Evolutionary conservation across 2,113 vertebrate species (phyloP).

Genomic region (Rhineura floridana): DNA sequence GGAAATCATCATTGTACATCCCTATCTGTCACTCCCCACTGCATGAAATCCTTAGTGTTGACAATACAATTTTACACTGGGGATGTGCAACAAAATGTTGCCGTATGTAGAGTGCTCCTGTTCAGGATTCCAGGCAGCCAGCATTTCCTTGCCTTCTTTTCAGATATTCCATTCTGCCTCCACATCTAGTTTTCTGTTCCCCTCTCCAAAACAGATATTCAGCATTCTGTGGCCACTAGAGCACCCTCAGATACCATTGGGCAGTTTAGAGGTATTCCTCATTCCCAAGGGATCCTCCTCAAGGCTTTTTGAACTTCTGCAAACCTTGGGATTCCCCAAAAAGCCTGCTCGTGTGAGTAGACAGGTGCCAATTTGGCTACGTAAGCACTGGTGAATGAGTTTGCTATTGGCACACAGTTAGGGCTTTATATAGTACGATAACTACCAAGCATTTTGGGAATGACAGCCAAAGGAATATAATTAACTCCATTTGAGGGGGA

Average conservation of each 20-base stretch:
- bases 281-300: background rate
- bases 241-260: background rate
- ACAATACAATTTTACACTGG: background rate
- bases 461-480: slow-evolving; percentile 51
- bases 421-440: slow-evolving; percentile 25
- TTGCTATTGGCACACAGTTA: too few species aligned
- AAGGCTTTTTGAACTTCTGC: background rate
- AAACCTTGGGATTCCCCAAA: background rate
- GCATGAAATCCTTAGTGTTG: background rate
- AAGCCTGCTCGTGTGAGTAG: background rate
- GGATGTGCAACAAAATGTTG: too few species aligned
- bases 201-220: background rate
- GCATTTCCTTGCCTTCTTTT: too few species aligned
- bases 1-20: too few species aligned
- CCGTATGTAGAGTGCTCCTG: too few species aligned
- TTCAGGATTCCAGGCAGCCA: too few species aligned
- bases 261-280: background rate
- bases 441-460: slow-evolving; percentile 33
- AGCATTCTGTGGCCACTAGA: background rate
- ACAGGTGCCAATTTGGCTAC: background rate
- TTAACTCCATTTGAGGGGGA: slow-evolving; percentile 42
- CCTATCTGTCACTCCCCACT: background rate
- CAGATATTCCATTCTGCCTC: background rate
- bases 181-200: background rate
- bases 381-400: background rate